Evolutionary conservation across 1,140 invertebrate species (phyloP), one percentile per base, ranked within the genome.

Genomic region (Gonatopus flavifemur): DNA sequence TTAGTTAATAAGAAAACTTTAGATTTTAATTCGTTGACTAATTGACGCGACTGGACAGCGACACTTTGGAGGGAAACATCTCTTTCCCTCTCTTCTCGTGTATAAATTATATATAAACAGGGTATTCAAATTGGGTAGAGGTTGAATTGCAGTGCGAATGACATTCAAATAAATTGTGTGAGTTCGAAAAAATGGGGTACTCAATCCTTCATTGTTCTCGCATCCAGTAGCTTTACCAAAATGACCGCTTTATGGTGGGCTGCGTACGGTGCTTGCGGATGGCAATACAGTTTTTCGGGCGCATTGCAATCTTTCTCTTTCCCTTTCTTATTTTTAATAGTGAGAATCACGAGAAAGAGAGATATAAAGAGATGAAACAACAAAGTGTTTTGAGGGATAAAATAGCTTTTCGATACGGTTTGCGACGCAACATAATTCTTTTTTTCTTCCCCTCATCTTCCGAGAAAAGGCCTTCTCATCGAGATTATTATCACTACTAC

Each of bases 161-260:
- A n/a, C 24, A 24, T 24, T 40, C 8, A 25, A 13, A 21, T 38
- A n/a, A n/a, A n/a, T n/a, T n/a, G n/a, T n/a, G 19, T 55, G 38
- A 48, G 64, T 57, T 66, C 58, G 67, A 67, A 70, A 62, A 55
- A 70, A 70, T 70, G 54, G 39, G 24, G 52, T n/a, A 37, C 31
- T 35, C 46, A 40, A 49, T 50, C 12, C 10, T 35, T 33, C 37
- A 69, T 77, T 75, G 72, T 77, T 35, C 67, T 53, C 51, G 62
- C 46, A 57, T 54, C 62, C 57, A 77, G 70, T 50, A 56, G 54
- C 46, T 70, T 56, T 53, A 32, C 35, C 55, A 70, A 75, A 73
- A 72, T 63, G 72, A 77, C 74, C 72, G 74, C 74, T 74, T 76
- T 76, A n/a, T 73, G 72, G 45, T 37, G 55, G 51, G 64, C 53